Evolutionary conservation across 2,888 invertebrate genomes (phyloP), one percentile per base, ranked within the genome.

Genomic region (Tachina fera): DNA sequence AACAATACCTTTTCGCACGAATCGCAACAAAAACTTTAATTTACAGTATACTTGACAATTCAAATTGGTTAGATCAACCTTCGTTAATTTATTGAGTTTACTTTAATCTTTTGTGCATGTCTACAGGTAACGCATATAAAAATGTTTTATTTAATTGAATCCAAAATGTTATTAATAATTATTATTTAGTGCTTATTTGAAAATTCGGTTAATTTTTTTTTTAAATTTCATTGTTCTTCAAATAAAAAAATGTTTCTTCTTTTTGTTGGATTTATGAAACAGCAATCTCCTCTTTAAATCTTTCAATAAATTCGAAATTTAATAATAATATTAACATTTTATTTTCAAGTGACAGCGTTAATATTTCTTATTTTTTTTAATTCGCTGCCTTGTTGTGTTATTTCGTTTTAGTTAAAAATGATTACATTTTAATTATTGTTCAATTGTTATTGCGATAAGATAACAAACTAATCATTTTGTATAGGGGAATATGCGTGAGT

Each of bases 381-480:
- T 31, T 31, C 31, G 31, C 31, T 49, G 60, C 3, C 39, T 45
- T 22, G 45, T 16, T 74, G n/a, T 41, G 14, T 51, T 47, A 19
- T n/a, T 65, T 39, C 22, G 71, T 56, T 84, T 72, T 60, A 74
- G 56, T 77, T 68, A 72, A 71, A 74, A 77, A 90, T 91, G 91
- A 91, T 91, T 90, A 91, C 91, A 91, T 89, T 91, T 91, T 91
- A 91, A 91, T 91, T 91, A 91, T 89, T 91, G 90, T 91, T 91
- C 90, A 91, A 90, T 91, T 90, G 90, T 87, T 89, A 87, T 88
- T 79, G 82, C 84, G 91, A 90, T 91, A 90, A 90, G 91, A 89
- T 90, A 90, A 87, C 87, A 68, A 72, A 76, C 14, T 72, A 77
- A 72, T 67, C 60, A 60, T 16, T 43, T 47, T 9, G 6, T 61